Evolutionary conservation across 2,888 invertebrate genomes (phyloP).

Genomic region (Plebejus argus): DNA sequence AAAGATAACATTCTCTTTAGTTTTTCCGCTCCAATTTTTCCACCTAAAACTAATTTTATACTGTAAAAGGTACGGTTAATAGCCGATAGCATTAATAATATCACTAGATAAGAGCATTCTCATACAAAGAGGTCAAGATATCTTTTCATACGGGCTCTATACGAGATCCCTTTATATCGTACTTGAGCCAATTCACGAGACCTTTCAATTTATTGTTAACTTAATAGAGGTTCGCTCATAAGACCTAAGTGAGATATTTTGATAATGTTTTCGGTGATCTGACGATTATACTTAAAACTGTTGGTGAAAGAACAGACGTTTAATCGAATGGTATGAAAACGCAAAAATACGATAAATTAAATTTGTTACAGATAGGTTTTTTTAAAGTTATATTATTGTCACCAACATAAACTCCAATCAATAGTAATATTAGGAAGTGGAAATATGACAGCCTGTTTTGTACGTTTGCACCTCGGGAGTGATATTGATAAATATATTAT

Average conservation of each 20-base stretch:
- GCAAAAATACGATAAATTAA: too few relatives aligned
- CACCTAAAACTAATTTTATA: not conserved
- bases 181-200: slow-evolving; percentile 2
- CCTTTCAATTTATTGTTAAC: slow-evolving; percentile 30
- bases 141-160: slow-evolving; percentile 22
- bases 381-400: too few relatives aligned
- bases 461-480: too few relatives aligned
- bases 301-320: not conserved
- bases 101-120: slow-evolving; percentile 19
- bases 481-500: too few relatives aligned
- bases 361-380: too few relatives aligned
- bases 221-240: slow-evolving; percentile 26
- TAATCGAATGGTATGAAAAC: not conserved
- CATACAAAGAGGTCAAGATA: slow-evolving; percentile 13
- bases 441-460: too few relatives aligned
- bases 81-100: slow-evolving; percentile 13
- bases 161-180: slow-evolving; percentile 28
- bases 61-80: not conserved
- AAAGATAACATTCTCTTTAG: not conserved
- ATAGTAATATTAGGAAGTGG: too few relatives aligned
- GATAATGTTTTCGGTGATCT: not conserved
- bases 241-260: not conserved
- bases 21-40: not conserved
- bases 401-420: too few relatives aligned
- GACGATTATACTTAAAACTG: not conserved